Percentiles rank a stretch among this genome's conserved stretches.
Conservation (phyloP, 2,888 invertebrate genomes). For the Steinernema hermaphroditum region DNA sequence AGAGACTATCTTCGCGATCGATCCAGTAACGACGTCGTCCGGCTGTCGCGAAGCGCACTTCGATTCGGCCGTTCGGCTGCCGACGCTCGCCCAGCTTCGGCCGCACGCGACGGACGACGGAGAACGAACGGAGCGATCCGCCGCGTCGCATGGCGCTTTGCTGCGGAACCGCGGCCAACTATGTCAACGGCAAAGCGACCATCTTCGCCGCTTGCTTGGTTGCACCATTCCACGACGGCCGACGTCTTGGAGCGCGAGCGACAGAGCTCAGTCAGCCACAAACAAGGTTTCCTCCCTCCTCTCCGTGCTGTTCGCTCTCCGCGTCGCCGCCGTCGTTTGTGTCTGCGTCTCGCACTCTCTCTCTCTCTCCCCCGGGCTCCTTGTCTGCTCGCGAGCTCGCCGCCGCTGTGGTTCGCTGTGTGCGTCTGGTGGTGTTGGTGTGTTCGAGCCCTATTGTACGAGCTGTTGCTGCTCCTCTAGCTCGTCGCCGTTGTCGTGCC, state of each 20-base stretch:
- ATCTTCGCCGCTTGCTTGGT: constrained; percentile 6
- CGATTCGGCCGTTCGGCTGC: not conserved
- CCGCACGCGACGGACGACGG: constrained; percentile 12
- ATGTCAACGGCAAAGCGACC: not conserved
- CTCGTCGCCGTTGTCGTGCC: constrained; percentile 19
- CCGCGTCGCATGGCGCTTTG: not conserved
- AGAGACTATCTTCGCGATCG: constrained; percentile 17
- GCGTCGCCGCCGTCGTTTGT: constrained; percentile 18
- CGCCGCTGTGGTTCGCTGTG: constrained; percentile 24
- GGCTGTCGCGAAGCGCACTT: constrained; percentile 11
- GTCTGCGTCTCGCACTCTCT: constrained; percentile 25
- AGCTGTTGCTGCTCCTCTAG: constrained; percentile 26
- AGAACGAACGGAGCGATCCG: not conserved
- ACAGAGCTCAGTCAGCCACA: constrained; percentile 22
- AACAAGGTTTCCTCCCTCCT: constrained; percentile 29
- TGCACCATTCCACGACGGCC: constrained; percentile 16
- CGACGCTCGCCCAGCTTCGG: constrained; percentile 22
- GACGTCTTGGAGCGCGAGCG: constrained; percentile 20
- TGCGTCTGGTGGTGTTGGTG: constrained; percentile 24
- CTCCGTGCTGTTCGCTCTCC: constrained; percentile 27
- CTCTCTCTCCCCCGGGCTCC: constrained; percentile 19
- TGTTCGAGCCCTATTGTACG: constrained; percentile 27
- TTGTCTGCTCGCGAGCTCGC: constrained; percentile 23
- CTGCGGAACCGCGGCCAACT: constrained; percentile 26
- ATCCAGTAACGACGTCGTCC: constrained; percentile 14